Evolutionary conservation across 1,140 invertebrate genomes (phyloP).

Genomic region (Delia radicum): DNA sequence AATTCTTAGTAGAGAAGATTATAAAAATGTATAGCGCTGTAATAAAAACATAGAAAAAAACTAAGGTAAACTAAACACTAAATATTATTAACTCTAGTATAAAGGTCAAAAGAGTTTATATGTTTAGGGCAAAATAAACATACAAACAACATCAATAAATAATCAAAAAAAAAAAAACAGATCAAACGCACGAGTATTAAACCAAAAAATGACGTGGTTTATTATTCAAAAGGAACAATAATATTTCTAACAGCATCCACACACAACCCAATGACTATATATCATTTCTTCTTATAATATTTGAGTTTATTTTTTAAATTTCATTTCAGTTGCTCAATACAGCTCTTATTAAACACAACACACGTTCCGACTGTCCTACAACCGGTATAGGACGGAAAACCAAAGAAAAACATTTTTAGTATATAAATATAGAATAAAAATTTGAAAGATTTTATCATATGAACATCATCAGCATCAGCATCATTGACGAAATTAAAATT

Average conservation of each 20-base stretch:
- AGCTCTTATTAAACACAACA: not conserved
- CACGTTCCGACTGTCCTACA: not conserved
- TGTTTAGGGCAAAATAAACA: not conserved
- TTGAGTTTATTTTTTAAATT: not conserved
- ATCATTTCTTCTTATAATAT: not conserved
- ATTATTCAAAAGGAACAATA: not conserved
- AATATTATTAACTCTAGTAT: too few species aligned
- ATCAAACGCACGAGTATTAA: not conserved
- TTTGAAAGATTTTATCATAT: slow-evolving; percentile 4
- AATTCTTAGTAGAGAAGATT: too few species aligned
- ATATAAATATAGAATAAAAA: not conserved
- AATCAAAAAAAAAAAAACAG: not conserved
- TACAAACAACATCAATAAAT: not conserved
- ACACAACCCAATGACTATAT: too few species aligned
- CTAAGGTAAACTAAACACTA: too few species aligned
- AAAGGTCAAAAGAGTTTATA: not conserved
- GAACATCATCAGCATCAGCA: not conserved
- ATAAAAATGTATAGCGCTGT: too few species aligned
- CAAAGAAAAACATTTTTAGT: too few species aligned
- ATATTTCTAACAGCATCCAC: not conserved
- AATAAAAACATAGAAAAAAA: too few species aligned
- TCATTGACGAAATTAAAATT: not conserved
- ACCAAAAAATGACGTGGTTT: not conserved
- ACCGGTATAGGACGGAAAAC: too few species aligned
- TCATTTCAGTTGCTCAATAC: slow-evolving; percentile 3